Evolutionary conservation across 2,797 vertebrate genomes (phyloP).

Genomic region (Craterocephalus amniculus): DNA sequence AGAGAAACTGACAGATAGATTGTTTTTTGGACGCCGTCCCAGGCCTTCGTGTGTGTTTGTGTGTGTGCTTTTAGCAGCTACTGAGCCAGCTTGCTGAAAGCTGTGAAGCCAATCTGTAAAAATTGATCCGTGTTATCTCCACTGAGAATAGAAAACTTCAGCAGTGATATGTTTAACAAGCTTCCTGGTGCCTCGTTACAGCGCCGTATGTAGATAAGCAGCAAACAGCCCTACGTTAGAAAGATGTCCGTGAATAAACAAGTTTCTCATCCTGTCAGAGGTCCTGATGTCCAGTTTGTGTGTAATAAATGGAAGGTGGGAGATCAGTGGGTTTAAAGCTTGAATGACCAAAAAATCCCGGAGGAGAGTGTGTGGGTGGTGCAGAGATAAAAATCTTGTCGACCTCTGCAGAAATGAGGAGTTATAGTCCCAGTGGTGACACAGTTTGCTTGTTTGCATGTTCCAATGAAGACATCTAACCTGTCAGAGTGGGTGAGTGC

Average conservation of each 20-base stretch:
- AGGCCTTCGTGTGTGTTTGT: slow-evolving; percentile 18
- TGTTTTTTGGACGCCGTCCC: slow-evolving; percentile 29
- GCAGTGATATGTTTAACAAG: slow-evolving; percentile 71
- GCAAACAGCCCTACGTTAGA: too few species aligned
- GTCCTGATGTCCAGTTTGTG: background rate
- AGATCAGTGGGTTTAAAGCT: slow-evolving; percentile 18
- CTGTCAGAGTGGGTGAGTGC: background rate
- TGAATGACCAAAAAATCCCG: background rate
- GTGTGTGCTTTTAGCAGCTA: slow-evolving; percentile 21
- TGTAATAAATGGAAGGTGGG: background rate
- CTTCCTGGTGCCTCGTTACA: slow-evolving; percentile 27
- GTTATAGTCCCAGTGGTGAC: background rate
- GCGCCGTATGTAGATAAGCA: slow-evolving; percentile 33
- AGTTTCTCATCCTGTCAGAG: background rate
- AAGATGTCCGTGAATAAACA: slow-evolving; percentile 19
- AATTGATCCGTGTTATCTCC: slow-evolving; percentile 71
- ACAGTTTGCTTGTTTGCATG: background rate
- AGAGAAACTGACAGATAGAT: slow-evolving; percentile 41
- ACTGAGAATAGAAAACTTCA: slow-evolving; percentile 61
- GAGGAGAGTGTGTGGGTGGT: background rate
- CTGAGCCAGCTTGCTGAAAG: slow-evolving; percentile 44
- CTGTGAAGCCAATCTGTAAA: slow-evolving; percentile 66
- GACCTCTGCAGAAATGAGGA: slow-evolving; percentile 11
- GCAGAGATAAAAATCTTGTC: slow-evolving; percentile 9
- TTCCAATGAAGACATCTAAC: background rate